These are phyloP conservation scores for Panthera tigris DNA, from an alignment of 2,113 vertebrate genomes.

Conservation along the genomic window DNA sequence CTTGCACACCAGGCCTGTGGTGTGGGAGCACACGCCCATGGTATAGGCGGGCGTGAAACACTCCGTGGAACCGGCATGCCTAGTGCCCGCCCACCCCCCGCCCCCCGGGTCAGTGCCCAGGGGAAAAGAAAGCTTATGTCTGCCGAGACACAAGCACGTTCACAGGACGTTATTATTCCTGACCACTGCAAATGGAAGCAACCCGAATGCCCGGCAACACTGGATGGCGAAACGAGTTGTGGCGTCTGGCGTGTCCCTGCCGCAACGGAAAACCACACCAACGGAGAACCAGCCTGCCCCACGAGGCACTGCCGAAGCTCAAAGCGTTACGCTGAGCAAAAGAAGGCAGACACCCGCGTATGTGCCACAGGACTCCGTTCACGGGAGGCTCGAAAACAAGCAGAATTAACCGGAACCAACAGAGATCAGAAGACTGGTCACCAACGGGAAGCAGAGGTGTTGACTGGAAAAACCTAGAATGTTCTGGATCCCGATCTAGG, in stretches of 20 bases:
- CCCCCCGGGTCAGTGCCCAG: fast-evolving
- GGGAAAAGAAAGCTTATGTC: fast-evolving
- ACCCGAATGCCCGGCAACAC: fast-evolving
- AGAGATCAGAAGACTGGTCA: background rate
- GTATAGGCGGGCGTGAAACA: fast-evolving
- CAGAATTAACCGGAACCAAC: fast-evolving
- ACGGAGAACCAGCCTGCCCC: background rate
- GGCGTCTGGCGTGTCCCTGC: too few species aligned
- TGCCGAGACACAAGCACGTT: fast-evolving
- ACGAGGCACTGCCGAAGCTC: background rate
- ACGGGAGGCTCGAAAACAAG: background rate
- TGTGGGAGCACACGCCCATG: fast-evolving
- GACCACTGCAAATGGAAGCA: too few species aligned
- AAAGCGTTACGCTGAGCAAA: fast-evolving
- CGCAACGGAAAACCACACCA: fast-evolving
- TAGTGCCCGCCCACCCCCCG: background rate
- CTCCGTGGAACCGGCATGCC: background rate
- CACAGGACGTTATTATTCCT: background rate
- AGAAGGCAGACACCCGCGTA: fast-evolving
- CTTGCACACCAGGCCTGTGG: fast-evolving
- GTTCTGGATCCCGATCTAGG: background rate
- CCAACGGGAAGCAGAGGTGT: background rate
- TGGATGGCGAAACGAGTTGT: fast-evolving
- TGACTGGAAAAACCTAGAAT: background rate
- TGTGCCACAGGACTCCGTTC: background rate